Conservation (phyloP, 2,797 vertebrate genomes). For the Carapus acus region DNA sequence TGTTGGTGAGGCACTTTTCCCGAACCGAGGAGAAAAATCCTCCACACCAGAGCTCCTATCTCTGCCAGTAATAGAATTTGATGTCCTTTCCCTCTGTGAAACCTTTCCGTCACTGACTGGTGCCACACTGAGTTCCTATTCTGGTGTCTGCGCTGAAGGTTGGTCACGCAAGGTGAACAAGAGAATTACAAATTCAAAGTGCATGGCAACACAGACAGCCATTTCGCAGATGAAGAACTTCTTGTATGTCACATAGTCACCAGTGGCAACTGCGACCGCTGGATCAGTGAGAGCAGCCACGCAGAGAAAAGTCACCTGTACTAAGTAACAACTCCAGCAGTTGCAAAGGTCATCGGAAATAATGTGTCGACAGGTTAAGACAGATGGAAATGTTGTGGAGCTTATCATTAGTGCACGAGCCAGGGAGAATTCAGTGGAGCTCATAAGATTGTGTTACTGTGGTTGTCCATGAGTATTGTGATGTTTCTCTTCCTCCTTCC, state of each 20-base stretch:
- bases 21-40: too few species aligned
- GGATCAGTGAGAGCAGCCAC: constrained; percentile 25
- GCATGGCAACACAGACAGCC: constrained; percentile 32
- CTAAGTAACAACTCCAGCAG: constrained; percentile 32
- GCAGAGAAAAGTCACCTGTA: constrained; percentile 42
- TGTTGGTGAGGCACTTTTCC: constrained; percentile 18
- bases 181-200: constrained; percentile 38
- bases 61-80: constrained; percentile 42
- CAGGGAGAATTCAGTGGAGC: too few species aligned
- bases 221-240: constrained; percentile 49
- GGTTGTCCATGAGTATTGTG: too few species aligned
- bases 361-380: constrained; percentile 24
- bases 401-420: constrained; percentile 25
- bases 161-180: constrained; percentile 46
- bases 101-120: constrained; percentile 36
- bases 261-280: constrained; percentile 13
- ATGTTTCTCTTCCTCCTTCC: too few species aligned
- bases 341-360: constrained; percentile 40
- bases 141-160: constrained; percentile 22
- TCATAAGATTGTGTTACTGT: too few species aligned
- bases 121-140: constrained; percentile 15
- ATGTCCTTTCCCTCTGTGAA: constrained; percentile 25
- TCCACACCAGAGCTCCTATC: constrained; percentile 15
- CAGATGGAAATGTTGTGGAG: constrained; percentile 26
- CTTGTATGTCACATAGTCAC: constrained; percentile 44